phyloP scores from a whole-genome alignment of 2,113 vertebrate genomes.

The Nycticorax nycticorax region DNA sequence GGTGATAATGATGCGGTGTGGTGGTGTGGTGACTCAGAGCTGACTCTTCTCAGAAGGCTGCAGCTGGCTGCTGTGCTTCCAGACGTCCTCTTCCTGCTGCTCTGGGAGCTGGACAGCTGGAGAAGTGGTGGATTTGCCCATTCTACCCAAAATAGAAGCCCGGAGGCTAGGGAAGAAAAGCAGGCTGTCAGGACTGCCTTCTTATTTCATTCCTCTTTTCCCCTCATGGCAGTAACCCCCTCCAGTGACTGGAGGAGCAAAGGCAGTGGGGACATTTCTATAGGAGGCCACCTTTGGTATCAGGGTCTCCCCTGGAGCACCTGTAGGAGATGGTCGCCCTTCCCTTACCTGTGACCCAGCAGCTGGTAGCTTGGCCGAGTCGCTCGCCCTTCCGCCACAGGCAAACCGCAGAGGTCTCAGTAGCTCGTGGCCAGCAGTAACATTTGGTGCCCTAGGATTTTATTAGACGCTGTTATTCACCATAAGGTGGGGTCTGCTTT shows the following conservation, averaged over 20 bases:
- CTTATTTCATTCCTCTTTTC: background rate
- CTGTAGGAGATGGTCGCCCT: background rate
- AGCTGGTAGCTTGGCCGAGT: background rate
- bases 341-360: rapidly evolving
- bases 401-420: background rate
- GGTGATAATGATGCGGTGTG: background rate
- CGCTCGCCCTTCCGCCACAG: background rate
- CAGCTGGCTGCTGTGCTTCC: background rate
- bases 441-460: background rate
- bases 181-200: background rate
- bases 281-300: background rate
- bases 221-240: background rate
- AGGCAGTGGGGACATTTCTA: background rate
- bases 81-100: background rate
- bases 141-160: background rate
- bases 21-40: background rate
- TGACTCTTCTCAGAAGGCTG: background rate
- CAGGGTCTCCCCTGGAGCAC: background rate
- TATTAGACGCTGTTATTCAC: background rate
- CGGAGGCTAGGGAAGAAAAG: background rate
- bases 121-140: background rate
- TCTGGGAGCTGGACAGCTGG: rapidly evolving
- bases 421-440: background rate
- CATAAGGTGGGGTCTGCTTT: background rate
- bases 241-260: background rate